These are phyloP conservation scores for Neomonachus schauinslandi DNA, from an alignment of 2,113 vertebrate species.

Conservation along the genomic window DNA sequence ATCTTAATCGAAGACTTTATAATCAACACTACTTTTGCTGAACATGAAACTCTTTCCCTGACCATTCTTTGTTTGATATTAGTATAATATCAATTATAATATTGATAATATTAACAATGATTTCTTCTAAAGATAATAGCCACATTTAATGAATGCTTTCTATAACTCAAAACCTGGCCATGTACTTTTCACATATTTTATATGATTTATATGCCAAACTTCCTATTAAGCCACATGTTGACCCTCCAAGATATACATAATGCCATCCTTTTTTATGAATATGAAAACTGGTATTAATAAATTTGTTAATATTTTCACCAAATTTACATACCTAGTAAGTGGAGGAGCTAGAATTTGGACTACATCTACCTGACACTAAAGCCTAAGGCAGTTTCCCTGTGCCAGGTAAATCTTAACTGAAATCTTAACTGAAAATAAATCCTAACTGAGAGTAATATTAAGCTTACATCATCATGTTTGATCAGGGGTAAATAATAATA, in stretches of 20 bases:
- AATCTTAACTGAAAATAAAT: background rate
- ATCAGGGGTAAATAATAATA: background rate
- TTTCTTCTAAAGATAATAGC: background rate
- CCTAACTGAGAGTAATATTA: background rate
- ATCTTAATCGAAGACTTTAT: conserved; percentile 22
- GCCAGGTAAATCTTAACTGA: background rate
- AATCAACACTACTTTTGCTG: background rate
- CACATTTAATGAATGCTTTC: background rate
- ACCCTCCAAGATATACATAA: background rate
- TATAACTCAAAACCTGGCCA: background rate
- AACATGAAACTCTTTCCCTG: background rate
- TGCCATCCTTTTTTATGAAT: background rate
- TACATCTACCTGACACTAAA: background rate
- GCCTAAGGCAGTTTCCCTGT: background rate
- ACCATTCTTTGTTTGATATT: background rate
- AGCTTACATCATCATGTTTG: background rate
- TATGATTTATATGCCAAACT: background rate
- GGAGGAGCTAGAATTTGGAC: background rate
- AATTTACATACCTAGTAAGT: background rate
- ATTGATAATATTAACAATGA: background rate
- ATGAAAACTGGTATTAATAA: background rate
- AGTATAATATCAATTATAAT: too few species aligned
- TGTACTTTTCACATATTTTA: background rate
- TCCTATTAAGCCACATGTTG: background rate
- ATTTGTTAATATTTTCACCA: background rate